phyloP scores from a whole-genome alignment of 2,888 invertebrate species.

The Aspidiotus rigidus region DNA sequence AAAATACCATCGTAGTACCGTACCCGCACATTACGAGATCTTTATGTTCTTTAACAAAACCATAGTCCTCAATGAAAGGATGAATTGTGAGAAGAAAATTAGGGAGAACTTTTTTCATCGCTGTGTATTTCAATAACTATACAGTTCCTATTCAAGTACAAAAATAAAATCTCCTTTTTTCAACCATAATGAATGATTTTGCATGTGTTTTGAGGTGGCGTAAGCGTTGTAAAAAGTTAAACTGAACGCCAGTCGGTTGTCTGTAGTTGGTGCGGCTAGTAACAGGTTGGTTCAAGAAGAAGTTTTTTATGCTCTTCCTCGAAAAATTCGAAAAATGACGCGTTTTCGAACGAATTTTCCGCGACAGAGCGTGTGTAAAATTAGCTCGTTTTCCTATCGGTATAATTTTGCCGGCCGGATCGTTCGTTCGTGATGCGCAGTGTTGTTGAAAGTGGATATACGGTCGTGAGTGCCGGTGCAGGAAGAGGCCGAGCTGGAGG shows the following conservation, averaged over 20 bases:
- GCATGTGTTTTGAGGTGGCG: constrained; percentile 28
- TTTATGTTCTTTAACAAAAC: constrained; percentile 24
- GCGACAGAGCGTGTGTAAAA: too few species aligned
- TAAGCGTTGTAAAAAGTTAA: constrained; percentile 18
- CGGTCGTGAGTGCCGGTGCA: too few species aligned
- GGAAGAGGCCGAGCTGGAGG: too few species aligned
- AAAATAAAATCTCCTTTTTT: constrained; percentile 22
- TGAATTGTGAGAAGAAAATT: constrained; percentile 18
- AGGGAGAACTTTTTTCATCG: constrained; percentile 25
- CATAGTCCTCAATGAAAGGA: constrained; percentile 28
- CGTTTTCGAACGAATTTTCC: too few species aligned
- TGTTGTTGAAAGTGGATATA: too few species aligned
- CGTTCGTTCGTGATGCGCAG: too few species aligned
- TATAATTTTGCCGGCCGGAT: too few species aligned
- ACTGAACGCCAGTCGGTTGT: constrained; percentile 26
- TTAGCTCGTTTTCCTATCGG: too few species aligned
- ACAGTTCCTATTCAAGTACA: constrained; percentile 30
- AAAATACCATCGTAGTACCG: constrained; percentile 2
- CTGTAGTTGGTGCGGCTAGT: constrained; percentile 15
- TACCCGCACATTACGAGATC: constrained; percentile 22
- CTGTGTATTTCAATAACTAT: constrained; percentile 29
- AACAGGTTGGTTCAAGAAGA: constrained; percentile 27
- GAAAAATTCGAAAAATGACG: too few species aligned
- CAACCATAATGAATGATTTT: constrained; percentile 29
- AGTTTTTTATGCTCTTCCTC: not conserved